A percentile compares a stretch with the other conserved stretches of the same genome.
Conservation (phyloP, 2,113 vertebrate genomes). For the Actinemys pallida region DNA sequence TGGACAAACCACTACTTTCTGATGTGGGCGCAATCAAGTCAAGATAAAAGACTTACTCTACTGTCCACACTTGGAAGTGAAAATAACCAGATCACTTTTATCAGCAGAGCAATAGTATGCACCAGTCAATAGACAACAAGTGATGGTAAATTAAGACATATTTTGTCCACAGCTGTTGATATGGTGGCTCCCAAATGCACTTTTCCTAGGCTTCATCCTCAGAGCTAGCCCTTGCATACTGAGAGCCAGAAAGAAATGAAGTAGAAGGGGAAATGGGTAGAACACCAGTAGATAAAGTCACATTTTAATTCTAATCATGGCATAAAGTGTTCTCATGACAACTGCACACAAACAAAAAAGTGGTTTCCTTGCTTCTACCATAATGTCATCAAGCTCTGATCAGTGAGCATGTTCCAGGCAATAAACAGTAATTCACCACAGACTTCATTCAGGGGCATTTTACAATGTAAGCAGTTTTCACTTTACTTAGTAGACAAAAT, state of each 20-base stretch:
- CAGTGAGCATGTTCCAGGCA: not conserved
- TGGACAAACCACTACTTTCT: not conserved
- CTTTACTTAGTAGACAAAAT: not conserved
- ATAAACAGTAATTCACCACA: too few species aligned
- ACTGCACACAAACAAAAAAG: not conserved
- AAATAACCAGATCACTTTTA: not conserved
- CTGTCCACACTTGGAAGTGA: not conserved
- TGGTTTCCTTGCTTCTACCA: not conserved
- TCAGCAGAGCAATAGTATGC: not conserved
- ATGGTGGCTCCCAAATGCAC: not conserved
- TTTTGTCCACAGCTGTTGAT: not conserved
- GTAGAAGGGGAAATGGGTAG: not conserved
- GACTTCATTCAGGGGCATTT: accelerated
- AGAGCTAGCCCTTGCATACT: not conserved
- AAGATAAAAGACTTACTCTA: not conserved
- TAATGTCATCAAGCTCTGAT: not conserved
- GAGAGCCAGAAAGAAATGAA: not conserved
- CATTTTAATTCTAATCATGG: not conserved
- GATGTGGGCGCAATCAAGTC: not conserved
- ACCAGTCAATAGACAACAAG: not conserved
- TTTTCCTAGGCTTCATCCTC: accelerated
- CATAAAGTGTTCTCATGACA: accelerated
- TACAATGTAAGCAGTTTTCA: not conserved
- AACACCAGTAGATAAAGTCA: not conserved
- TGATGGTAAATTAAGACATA: not conserved